Evolutionary conservation across 30 jellyfish, hydroid and myxozoan species (phyloP).

Genomic region (Mastigias papua): DNA sequence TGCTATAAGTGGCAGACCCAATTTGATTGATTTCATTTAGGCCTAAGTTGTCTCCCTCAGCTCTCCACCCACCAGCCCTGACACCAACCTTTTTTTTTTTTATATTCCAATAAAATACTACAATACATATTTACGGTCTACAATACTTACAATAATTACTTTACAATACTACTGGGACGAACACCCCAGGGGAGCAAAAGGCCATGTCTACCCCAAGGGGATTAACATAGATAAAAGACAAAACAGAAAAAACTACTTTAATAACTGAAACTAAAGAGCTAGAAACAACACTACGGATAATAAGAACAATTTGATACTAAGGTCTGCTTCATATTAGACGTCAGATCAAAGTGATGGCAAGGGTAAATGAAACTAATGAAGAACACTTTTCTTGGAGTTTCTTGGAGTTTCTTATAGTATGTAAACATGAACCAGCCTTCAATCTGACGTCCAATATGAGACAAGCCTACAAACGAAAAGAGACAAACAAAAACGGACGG

Average conservation of each 20-base stretch:
- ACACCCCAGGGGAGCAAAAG: slow-evolving; percentile 29
- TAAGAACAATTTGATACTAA: slow-evolving; percentile 12
- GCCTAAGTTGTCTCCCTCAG: no score
- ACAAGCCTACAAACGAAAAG: slow-evolving; percentile 1
- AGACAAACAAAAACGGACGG: slow-evolving; percentile 16
- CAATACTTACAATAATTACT: slow-evolving; percentile 25
- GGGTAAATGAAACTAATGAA: slow-evolving; percentile 3
- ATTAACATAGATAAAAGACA: slow-evolving; percentile 10
- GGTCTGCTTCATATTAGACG: slow-evolving; percentile 24
- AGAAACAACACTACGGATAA: slow-evolving; percentile 4
- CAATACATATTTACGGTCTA: slow-evolving; percentile 9
- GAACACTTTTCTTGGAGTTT: not conserved
- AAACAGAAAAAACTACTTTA: not conserved
- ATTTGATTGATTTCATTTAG: no score
- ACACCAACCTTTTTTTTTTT: not conserved
- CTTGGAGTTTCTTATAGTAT: no score
- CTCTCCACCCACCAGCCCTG: no score
- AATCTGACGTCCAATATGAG: not conserved
- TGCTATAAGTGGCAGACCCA: no score
- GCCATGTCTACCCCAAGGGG: slow-evolving; percentile 20
- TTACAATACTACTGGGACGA: slow-evolving; percentile 31
- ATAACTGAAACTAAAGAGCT: slow-evolving; percentile 29
- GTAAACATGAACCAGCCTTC: slow-evolving; percentile 1
- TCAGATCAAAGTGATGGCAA: slow-evolving; percentile 23
- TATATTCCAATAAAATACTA: slow-evolving; percentile 24